Percentiles rank a stretch among this genome's conserved stretches.
These are phyloP conservation scores for Campaea margaritaria DNA, from an alignment of 2,888 invertebrate genomes.

Conservation along the genomic window DNA sequence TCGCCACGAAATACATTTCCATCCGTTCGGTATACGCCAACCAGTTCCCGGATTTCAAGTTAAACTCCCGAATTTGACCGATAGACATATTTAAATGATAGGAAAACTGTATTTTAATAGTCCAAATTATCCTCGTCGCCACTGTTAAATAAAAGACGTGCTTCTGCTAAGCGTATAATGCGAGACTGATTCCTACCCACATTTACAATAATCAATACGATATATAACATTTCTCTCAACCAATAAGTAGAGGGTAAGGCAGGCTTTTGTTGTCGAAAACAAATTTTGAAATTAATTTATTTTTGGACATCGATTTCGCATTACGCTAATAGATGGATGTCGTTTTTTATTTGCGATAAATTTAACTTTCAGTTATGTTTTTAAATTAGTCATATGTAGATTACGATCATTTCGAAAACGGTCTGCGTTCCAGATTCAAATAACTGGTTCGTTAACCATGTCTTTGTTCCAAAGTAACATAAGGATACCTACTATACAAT, in stretches of 20 bases:
- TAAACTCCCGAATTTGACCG: no score
- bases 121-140: no score
- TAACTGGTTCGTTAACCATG: background rate
- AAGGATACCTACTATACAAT: slow-evolving; percentile 1
- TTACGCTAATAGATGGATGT: slow-evolving; percentile 57
- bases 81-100: no score
- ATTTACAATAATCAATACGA: no score
- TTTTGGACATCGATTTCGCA: slow-evolving; percentile 70
- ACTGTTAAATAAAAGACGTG: no score
- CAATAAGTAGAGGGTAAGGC: slow-evolving; percentile 66
- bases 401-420: background rate
- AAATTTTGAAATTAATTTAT: slow-evolving; percentile 72
- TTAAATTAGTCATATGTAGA: slow-evolving; percentile 4
- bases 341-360: slow-evolving; percentile 34
- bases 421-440: background rate
- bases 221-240: no score
- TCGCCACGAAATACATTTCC: no score
- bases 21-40: no score
- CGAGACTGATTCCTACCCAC: no score
- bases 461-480: background rate
- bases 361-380: slow-evolving; percentile 25
- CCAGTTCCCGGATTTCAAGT: no score
- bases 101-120: no score
- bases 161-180: no score
- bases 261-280: slow-evolving; percentile 67